Conservation (phyloP, 1,140 invertebrate genomes). For the Lasioglossum baleicum region DNA sequence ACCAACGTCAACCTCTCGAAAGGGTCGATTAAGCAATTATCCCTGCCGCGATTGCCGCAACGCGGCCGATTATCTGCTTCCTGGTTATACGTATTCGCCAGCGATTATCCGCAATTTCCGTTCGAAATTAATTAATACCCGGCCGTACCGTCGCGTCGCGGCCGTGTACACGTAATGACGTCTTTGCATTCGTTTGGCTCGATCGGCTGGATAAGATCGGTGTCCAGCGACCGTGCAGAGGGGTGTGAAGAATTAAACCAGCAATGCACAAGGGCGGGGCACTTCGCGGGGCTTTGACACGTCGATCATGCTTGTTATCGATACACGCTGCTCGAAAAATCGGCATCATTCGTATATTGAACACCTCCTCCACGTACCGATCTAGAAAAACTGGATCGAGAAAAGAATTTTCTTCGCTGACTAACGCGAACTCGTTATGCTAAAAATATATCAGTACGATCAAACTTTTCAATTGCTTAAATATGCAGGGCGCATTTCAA, state of each 20-base stretch:
- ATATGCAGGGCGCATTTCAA: too few relatives aligned
- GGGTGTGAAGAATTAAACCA: background rate
- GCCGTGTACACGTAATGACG: background rate
- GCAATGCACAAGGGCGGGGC: background rate
- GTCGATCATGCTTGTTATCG: too few relatives aligned
- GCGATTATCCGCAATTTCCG: conserved; percentile 47
- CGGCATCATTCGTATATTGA: too few relatives aligned
- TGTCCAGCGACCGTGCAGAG: conserved; percentile 13
- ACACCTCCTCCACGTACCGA: too few relatives aligned
- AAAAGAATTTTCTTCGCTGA: too few relatives aligned
- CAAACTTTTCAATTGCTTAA: too few relatives aligned
- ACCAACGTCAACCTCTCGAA: conserved; percentile 22
- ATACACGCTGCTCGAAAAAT: too few relatives aligned
- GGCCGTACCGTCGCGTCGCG: conserved; percentile 8
- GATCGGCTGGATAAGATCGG: conserved; percentile 40
- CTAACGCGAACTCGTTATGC: too few relatives aligned
- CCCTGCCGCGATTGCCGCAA: background rate
- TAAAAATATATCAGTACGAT: too few relatives aligned
- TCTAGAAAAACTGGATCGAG: too few relatives aligned
- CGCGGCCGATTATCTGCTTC: conserved; percentile 53
- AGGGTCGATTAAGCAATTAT: conserved; percentile 58
- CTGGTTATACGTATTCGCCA: conserved; percentile 49
- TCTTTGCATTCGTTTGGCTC: conserved; percentile 15
- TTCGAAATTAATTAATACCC: conserved; percentile 58
- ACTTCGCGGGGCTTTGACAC: too few relatives aligned